Base-by-base conservation (phyloP, 2,888 invertebrate species). In the Leptinotarsa tumamoca region DNA sequence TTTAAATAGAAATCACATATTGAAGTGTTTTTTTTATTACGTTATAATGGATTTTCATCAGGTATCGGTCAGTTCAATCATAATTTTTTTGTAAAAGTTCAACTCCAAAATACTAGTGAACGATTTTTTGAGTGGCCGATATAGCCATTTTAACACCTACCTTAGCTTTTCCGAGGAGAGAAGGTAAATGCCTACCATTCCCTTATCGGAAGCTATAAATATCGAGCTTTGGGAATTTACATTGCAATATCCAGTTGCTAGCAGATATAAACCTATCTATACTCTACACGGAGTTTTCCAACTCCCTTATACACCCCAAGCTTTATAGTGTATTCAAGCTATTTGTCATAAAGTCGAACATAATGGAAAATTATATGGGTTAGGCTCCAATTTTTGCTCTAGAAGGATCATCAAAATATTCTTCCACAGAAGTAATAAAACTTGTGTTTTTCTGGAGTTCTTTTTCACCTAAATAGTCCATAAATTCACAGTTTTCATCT, bases 171-270 rank as follows among this genome's bases (percentile, higher is more conserved):
- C 81, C 78, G 80, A 73, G 79, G 75, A 78, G 80, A 74, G 80
- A 81, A 78, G 79, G 80, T 81, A 80, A 82, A 78, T 79, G 80
- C 81, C 81, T 82, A 80, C 56, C 81, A 75, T 79, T 80, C 78
- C 68, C 82, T 83, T 84, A 84, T 84, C 83, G 83, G 81, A 81
- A 83, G 82, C 83, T 79, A 84, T 84, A 82, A 82, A 82, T 82
- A 82, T 82, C 78, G 84, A 82, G 84, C 85, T 84, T 81, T 80
- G 82, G 80, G 84, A 85, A 85, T 85, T 84, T 85, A 84, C 84
- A 84, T 84, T 84, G 84, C 84, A 83, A 85, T 85, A 85, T 84
- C 84, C 83, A 85, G 83, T 84, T 83, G 82, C 81, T 83, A 82
- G 82, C 80, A 83, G 84, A 84, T 85, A 84, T 82, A 82, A 82